phyloP scores from a whole-genome alignment of 2,888 invertebrate species.

The Melieria picta region DNA sequence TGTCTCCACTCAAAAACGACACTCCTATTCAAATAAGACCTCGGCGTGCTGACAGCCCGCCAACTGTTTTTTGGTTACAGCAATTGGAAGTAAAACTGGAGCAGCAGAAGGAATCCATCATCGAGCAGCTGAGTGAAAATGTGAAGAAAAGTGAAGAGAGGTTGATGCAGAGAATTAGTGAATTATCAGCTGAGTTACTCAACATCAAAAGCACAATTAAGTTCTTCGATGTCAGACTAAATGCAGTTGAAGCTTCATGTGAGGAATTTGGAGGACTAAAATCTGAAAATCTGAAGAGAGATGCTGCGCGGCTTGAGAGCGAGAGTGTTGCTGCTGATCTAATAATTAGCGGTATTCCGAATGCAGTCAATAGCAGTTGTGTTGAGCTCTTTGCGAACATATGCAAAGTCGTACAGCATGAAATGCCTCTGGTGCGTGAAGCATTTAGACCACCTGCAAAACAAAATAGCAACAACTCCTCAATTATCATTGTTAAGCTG shows the following conservation, averaged over 20 bases:
- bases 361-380: not conserved
- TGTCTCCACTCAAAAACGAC: too few species aligned
- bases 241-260: not conserved
- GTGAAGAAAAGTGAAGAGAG: too few species aligned
- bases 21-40: too few species aligned
- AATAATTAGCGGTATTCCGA: not conserved
- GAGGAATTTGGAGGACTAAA: not conserved
- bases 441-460: not conserved
- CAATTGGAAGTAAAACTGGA: too few species aligned
- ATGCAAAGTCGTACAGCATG: not conserved
- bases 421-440: not conserved
- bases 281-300: not conserved
- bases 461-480: too few species aligned
- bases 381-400: too few species aligned
- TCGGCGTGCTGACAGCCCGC: too few species aligned
- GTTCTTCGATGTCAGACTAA: not conserved
- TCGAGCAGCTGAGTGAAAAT: too few species aligned
- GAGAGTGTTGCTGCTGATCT: not conserved
- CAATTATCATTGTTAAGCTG: not conserved
- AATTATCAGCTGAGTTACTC: too few species aligned
- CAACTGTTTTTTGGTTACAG: too few species aligned
- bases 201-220: constrained; percentile 5
- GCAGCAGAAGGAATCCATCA: too few species aligned
- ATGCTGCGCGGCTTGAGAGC: not conserved
- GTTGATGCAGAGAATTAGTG: too few species aligned